Evolutionary conservation across 2,797 vertebrate species (phyloP).

Genomic region (Rhabdomys pumilio): DNA sequence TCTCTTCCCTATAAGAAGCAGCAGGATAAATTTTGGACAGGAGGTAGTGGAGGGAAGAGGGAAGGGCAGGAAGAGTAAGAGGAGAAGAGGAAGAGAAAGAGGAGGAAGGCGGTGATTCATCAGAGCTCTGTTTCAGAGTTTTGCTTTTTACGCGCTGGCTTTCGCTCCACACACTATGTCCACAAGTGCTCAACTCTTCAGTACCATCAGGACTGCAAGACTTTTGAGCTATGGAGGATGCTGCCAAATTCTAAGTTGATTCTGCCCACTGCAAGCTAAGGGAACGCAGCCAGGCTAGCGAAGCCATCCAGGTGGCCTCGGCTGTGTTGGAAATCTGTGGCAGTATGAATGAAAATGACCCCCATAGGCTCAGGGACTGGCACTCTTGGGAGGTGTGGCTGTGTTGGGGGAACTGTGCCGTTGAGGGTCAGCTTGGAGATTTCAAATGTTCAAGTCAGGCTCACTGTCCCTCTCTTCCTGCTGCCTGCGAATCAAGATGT

Average conservation of each 20-base stretch:
- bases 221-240: not conserved
- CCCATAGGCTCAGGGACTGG: not conserved
- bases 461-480: not conserved
- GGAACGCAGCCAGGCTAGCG: not conserved
- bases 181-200: not conserved
- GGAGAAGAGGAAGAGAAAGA: not conserved
- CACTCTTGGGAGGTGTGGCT: not conserved
- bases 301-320: slow-evolving; percentile 15
- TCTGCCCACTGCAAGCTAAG: not conserved
- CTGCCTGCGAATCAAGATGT: not conserved
- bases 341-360: not conserved
- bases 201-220: not conserved
- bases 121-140: not conserved
- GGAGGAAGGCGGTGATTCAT: not conserved
- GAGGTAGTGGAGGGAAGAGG: not conserved
- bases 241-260: not conserved
- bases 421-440: not conserved
- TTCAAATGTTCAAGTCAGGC: not conserved
- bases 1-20: not conserved
- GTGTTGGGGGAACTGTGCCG: not conserved
- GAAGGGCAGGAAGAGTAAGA: not conserved
- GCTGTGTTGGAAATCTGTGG: not conserved
- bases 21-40: not conserved
- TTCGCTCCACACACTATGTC: not conserved
- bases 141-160: not conserved